Evolutionary conservation across 2,113 vertebrate species (phyloP), one percentile per base, ranked within the genome.

Genomic region (Rhadina sibilatrix): DNA sequence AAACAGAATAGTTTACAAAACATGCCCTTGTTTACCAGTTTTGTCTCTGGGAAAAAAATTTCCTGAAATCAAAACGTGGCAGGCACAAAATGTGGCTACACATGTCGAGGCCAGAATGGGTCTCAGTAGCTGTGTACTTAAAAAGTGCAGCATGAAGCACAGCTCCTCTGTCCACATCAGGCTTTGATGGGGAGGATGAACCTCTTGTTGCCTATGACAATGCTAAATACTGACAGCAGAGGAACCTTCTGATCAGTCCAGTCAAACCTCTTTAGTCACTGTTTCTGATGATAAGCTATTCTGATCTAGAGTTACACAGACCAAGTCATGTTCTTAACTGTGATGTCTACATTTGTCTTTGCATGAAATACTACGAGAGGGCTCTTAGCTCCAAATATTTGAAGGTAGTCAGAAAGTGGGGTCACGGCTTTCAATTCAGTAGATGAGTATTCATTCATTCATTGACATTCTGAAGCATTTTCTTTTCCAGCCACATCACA

Each of bases 71-170:
- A n/a, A n/a, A n/a, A n/a, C n/a, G n/a, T n/a, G n/a, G n/a, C n/a
- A n/a, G n/a, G n/a, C n/a, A n/a, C n/a, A n/a, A n/a, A n/a, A n/a
- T n/a, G n/a, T n/a, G n/a, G n/a, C n/a, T n/a, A n/a, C n/a, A n/a
- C n/a, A n/a, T n/a, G n/a, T n/a, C n/a, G n/a, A n/a, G n/a, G n/a
- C 65, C 14, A 23, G 46, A 72, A 46, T 2, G 5, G 2, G 1
- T 37, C 4, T 60, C 31, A 20, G 35, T 52, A 59, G 38, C 5
- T 75, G 11, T 9, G 20, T 24, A 12, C 18, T 68, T 63, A 18
- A 42, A 38, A 64, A 24, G 10, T 1, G 10, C 28, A 22, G 19
- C 30, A 24, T 66, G 71, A 81, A 75, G 16, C 23, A 18, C 21
- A 80, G 33, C 16, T 53, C 27, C 30, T 37, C 33, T 83, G 28